Evolutionary conservation across 2,888 invertebrate genomes (phyloP).

Genomic region (Nasonovia ribisnigri): DNA sequence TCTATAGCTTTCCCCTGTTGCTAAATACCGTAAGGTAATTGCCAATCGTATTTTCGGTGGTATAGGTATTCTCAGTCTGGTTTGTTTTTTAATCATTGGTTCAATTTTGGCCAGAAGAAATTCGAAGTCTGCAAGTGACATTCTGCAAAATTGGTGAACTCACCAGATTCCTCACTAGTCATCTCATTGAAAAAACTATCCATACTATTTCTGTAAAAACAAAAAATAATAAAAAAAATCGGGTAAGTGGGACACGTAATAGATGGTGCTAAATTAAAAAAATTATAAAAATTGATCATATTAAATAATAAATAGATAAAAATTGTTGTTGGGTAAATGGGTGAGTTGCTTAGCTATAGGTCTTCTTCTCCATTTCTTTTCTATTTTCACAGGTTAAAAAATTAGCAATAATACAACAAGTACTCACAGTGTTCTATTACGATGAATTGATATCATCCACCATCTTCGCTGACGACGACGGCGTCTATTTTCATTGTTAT

Average conservation of each 20-base stretch:
- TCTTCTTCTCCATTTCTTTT: background rate
- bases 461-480: slow-evolving; percentile 19
- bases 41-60: background rate
- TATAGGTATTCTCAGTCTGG: slow-evolving; percentile 20
- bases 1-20: slow-evolving; percentile 58
- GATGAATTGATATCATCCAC: slow-evolving; percentile 33
- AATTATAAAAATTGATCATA: too few relatives aligned
- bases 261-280: too few relatives aligned
- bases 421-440: slow-evolving; percentile 41
- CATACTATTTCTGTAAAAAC: slow-evolving; percentile 33
- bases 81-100: slow-evolving; percentile 40
- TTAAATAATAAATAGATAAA: too few relatives aligned
- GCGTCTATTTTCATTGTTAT: slow-evolving; percentile 33
- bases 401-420: background rate
- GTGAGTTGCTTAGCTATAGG: background rate
- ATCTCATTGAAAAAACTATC: slow-evolving; percentile 32
- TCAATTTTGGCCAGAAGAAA: slow-evolving; percentile 45
- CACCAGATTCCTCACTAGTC: slow-evolving; percentile 31
- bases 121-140: slow-evolving; percentile 35
- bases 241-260: too few relatives aligned
- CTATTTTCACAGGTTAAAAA: background rate
- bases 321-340: too few relatives aligned
- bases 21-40: slow-evolving; percentile 48
- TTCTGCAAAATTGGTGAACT: slow-evolving; percentile 32
- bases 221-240: slow-evolving; percentile 27